phyloP scores from a whole-genome alignment of 2,113 vertebrate species.

The Rhinichthys klamathensis region DNA sequence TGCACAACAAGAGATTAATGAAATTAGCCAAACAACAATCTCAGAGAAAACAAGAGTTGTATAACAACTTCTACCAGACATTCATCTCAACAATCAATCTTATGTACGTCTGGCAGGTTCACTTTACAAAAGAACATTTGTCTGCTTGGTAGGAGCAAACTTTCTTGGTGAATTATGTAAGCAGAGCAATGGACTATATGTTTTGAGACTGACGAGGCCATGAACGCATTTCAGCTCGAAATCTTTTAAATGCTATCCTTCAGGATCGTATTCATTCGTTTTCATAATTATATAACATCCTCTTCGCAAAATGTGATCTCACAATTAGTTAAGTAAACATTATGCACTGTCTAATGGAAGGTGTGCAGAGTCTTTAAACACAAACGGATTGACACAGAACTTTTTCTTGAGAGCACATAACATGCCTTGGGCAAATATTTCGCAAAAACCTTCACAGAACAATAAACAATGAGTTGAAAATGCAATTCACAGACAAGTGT shows the following conservation, averaged over 20 bases:
- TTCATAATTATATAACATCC: conserved; percentile 13
- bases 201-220: conserved; percentile 13
- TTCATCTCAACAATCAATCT: neutral
- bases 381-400: neutral
- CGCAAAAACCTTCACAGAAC: conserved; percentile 29
- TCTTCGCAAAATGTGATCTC: neutral
- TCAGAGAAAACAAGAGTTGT: conserved; percentile 15
- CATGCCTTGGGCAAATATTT: conserved; percentile 51
- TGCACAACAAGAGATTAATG: conserved; percentile 8
- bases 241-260: neutral
- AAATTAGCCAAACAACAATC: conserved; percentile 37
- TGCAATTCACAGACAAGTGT: conserved; percentile 41
- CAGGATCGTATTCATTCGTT: neutral
- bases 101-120: conserved; percentile 3
- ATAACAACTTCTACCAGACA: neutral
- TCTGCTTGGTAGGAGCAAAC: conserved; percentile 7
- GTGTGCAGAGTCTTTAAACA: conserved; percentile 10
- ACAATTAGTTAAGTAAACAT: conserved; percentile 2
- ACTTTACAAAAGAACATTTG: conserved; percentile 13
- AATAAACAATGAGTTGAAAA: conserved; percentile 47
- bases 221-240: neutral
- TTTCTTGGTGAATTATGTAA: conserved; percentile 17
- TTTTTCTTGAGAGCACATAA: conserved; percentile 50
- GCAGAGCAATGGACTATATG: neutral
- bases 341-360: neutral